Evolutionary conservation across 2,888 invertebrate species (phyloP), one percentile per base, ranked within the genome.

Genomic region (Orthosia cruda): DNA sequence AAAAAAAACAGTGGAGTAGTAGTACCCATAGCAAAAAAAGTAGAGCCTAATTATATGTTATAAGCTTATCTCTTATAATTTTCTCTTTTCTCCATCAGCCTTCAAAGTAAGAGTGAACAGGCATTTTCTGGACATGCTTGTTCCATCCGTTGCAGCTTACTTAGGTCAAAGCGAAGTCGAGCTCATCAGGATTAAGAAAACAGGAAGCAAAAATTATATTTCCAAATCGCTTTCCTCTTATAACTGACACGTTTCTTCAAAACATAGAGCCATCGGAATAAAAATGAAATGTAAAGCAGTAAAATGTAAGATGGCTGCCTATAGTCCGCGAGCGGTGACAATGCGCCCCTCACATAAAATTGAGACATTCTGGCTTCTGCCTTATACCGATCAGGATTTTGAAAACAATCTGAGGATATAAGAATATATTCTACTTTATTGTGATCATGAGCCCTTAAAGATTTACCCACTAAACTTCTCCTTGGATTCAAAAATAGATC

Each of bases 241-340:
- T 50, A 54, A 20, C 72, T 69, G 9, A 16, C 13, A 26, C 32
- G 15, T 11, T 32, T 55, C 72, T 72, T 78, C 80, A 77, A 87
- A 87, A 87, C 86, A 86, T 88, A 87, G 88, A 83, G 89, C 88
- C 87, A 87, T 78, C 83, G 84, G 89, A 92, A 94, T 94, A 94
- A 94, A 95, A 95, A 94, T 94, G 92, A 93, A 93, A 93, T 92
- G 92, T 92, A 89, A 90, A 91, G 92, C 91, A 90, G 92, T 94
- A 94, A 94, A 93, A 93, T 91, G 91, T 92, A 91, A 91, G 90
- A 91, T 89, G 89, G 87, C 85, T 83, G 80, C 82, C 76, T 87
- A 90, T 90, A 90, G 92, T 90, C 89, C 88, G 84, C 77, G 82
- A 83, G 82, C 84, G 66, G 73, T 86, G 87, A 86, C 88, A 84